phyloP scores from a whole-genome alignment of 1,140 invertebrate species.

The Hirudo medicinalis region DNA sequence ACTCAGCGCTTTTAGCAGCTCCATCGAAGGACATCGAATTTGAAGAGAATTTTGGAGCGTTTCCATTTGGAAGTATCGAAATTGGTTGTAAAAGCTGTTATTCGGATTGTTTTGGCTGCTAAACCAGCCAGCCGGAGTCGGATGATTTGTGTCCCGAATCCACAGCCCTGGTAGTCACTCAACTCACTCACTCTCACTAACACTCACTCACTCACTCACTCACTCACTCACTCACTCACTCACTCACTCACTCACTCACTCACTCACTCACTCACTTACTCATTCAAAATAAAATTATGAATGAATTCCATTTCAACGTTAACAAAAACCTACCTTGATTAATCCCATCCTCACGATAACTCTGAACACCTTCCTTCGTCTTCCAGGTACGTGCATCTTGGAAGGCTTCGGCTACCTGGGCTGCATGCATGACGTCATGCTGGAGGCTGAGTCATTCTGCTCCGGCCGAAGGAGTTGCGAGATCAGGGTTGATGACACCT shows the following conservation, averaged over 20 bases:
- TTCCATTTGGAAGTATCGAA: no score
- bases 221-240: slow-evolving; percentile 19
- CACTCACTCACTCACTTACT: slow-evolving; percentile 14
- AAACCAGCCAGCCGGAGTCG: no score
- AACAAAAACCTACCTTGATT: neutral
- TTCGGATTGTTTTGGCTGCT: no score
- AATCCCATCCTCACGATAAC: neutral
- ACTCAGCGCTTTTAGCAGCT: no score
- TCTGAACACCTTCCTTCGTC: neutral
- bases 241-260: slow-evolving; percentile 21
- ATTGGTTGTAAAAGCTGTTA: no score
- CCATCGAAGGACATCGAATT: no score
- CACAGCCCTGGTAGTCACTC: no score
- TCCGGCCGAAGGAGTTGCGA: slow-evolving; percentile 18
- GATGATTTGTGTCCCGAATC: no score
- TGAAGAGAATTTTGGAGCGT: no score
- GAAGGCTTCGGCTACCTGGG: slow-evolving; percentile 15
- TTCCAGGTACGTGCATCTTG: slow-evolving; percentile 11
- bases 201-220: slow-evolving; percentile 22
- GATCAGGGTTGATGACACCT: slow-evolving; percentile 18
- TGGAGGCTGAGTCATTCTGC: slow-evolving; percentile 10
- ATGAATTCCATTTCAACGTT: no score
- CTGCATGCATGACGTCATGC: slow-evolving; percentile 18
- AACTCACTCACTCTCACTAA: slow-evolving; percentile 19
- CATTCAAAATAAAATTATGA: neutral